These are phyloP conservation scores for Pimpla rufipes DNA, from an alignment of 2,888 invertebrate species.

Conservation along the genomic window DNA sequence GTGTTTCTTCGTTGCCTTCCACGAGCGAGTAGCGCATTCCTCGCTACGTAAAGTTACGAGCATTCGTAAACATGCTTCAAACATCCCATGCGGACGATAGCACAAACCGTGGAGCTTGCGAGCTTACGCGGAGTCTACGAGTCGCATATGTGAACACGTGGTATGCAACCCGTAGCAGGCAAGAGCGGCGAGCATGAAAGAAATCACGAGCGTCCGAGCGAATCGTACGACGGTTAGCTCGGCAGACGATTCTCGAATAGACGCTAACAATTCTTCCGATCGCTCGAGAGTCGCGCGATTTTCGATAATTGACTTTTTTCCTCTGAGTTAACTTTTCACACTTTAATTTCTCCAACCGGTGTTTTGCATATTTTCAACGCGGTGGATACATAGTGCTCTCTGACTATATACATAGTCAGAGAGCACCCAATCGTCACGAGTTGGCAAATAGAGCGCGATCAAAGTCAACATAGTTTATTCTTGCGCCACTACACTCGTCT, in stretches of 20 bases:
- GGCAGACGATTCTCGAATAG: neutral
- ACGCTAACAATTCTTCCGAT: neutral
- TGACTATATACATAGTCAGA: neutral
- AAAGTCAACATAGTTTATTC: conserved; percentile 15
- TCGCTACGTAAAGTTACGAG: conserved; percentile 45
- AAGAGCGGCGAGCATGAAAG: conserved; percentile 60
- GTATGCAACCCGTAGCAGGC: conserved; percentile 63
- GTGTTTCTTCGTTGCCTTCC: neutral
- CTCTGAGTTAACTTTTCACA: too few species aligned
- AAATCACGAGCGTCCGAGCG: conserved; percentile 60
- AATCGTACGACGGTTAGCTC: conserved; percentile 22
- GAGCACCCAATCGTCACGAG: conserved; percentile 48
- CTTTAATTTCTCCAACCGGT: neutral
- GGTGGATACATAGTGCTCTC: neutral
- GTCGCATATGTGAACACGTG: conserved; percentile 60
- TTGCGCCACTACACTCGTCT: neutral
- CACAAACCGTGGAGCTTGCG: conserved; percentile 11
- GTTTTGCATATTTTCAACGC: neutral
- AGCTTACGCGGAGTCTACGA: conserved; percentile 18
- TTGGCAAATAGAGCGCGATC: conserved; percentile 45
- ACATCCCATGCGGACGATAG: conserved; percentile 64
- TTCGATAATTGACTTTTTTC: conserved; percentile 13
- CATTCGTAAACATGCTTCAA: conserved; percentile 68
- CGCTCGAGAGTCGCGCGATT: neutral
- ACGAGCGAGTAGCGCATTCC: conserved; percentile 46